Percentiles rank a stretch among this genome's conserved stretches.
phyloP scores from a whole-genome alignment of 2,888 invertebrate genomes.

The Osedax frankpressi region DNA sequence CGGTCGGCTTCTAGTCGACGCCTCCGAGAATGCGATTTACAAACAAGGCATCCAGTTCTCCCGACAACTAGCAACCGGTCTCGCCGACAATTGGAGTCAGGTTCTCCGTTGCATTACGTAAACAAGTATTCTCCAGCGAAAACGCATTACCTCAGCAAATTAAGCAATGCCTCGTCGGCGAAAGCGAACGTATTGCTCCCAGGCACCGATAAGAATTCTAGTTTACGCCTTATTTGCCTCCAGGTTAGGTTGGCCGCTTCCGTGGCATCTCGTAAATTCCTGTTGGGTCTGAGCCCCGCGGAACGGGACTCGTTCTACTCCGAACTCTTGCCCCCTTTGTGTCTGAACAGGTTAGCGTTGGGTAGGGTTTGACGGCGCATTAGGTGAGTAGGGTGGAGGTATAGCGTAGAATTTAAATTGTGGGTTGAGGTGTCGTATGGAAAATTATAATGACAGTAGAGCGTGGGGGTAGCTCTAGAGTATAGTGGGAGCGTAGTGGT shows the following conservation, averaged over 20 bases:
- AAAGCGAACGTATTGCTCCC: too few species aligned
- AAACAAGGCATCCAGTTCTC: conserved; percentile 48
- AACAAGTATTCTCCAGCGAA: conserved; percentile 27
- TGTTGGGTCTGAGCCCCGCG: conserved; percentile 44
- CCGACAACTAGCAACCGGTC: conserved; percentile 46
- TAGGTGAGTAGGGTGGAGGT: too few species aligned
- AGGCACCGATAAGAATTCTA: too few species aligned
- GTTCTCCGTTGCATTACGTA: too few species aligned
- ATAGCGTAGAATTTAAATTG: too few species aligned
- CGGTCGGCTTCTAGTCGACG: conserved; percentile 24
- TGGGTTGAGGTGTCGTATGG: too few species aligned
- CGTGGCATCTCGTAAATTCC: conserved; percentile 49
- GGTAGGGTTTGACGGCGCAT: too few species aligned
- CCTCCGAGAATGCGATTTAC: conserved; percentile 41
- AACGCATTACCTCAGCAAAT: not conserved
- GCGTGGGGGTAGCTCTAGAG: too few species aligned
- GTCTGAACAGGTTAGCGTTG: conserved; percentile 50
- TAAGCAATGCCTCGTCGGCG: too few species aligned
- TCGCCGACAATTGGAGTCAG: conserved; percentile 52
- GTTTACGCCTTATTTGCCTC: too few species aligned
- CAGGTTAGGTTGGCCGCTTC: conserved; percentile 51
- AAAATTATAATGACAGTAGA: too few species aligned
- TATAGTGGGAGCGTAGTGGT: too few species aligned
- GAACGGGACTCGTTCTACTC: conserved; percentile 47
- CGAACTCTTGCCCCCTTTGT: conserved; percentile 49